These are phyloP conservation scores for Drosophila vallismaia DNA, from an alignment of 2,888 invertebrate species.

Conservation along the genomic window DNA sequence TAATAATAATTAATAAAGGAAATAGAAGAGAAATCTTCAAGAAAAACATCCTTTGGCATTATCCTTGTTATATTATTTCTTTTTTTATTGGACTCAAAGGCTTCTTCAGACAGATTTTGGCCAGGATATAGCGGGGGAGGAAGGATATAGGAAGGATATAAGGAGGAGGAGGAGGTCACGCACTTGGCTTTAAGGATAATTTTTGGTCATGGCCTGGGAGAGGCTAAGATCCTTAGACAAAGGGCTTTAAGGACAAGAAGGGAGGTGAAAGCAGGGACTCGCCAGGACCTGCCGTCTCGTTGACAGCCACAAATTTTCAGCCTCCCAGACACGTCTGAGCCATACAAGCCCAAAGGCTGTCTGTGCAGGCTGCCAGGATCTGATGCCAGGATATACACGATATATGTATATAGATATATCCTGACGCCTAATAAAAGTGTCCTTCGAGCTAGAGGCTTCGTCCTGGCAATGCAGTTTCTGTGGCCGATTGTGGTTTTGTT, in stretches of 20 bases:
- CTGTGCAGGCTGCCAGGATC: conserved; percentile 6
- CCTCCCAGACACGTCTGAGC: conserved; percentile 36
- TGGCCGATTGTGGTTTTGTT: conserved; percentile 1
- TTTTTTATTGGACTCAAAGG: conserved; percentile 1
- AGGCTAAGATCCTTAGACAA: conserved; percentile 31
- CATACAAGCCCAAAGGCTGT: conserved; percentile 7
- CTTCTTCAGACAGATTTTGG: conserved; percentile 18
- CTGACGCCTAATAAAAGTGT: conserved; percentile 4
- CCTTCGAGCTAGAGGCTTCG: conserved; percentile 1
- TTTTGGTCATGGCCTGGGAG: conserved; percentile 6
- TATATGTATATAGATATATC: conserved; percentile 1
- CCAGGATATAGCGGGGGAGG: conserved; percentile 1
- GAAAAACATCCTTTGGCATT: too few relatives aligned
- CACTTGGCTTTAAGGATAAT: conserved; percentile 27
- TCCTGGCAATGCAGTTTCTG: conserved; percentile 28
- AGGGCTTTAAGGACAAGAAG: neutral
- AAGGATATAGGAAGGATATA: too few relatives aligned
- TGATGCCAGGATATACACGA: neutral
- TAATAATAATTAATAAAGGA: neutral
- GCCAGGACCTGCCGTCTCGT: conserved; percentile 50
- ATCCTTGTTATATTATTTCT: neutral
- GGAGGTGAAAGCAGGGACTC: too few relatives aligned
- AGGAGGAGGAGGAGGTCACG: conserved; percentile 14
- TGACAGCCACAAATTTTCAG: conserved; percentile 70
- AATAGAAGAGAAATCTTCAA: neutral